Percentiles rank a stretch among this genome's conserved stretches.
Evolutionary conservation across 2,797 vertebrate species (phyloP).

Genomic region (Rhinogobio ventralis): DNA sequence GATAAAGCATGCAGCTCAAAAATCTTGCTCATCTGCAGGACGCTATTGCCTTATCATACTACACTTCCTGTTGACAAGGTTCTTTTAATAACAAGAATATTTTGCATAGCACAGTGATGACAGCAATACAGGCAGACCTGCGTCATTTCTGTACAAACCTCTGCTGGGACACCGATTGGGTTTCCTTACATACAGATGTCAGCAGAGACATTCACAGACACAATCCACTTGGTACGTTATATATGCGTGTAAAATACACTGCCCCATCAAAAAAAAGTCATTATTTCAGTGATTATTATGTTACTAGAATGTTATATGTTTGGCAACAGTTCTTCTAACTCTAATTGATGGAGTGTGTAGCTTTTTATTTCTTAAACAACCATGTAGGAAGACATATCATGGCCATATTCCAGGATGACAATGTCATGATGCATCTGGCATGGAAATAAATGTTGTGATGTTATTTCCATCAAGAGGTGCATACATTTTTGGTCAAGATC

Average conservation of each 20-base stretch:
- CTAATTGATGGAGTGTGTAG: not conserved
- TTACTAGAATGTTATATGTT: not conserved
- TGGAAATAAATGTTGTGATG: not conserved
- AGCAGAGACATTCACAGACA: not conserved
- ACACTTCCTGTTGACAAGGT: slow-evolving; percentile 26
- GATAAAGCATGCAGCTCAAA: not conserved
- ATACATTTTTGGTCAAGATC: not conserved
- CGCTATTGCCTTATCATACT: not conserved
- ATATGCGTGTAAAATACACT: not conserved
- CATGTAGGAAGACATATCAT: not conserved
- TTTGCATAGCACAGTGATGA: not conserved
- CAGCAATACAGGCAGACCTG: not conserved
- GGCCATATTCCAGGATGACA: too few relatives aligned
- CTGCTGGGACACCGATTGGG: not conserved
- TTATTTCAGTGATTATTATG: not conserved
- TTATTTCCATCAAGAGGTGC: not conserved
- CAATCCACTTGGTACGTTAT: not conserved
- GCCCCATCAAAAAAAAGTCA: too few relatives aligned
- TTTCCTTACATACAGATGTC: not conserved
- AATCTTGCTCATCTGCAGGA: not conserved
- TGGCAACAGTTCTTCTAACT: too few relatives aligned
- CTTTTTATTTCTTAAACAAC: not conserved
- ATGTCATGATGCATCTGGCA: too few relatives aligned
- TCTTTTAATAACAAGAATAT: slow-evolving; percentile 1
- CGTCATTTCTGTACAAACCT: not conserved